phyloP scores from a whole-genome alignment of 2,888 invertebrate genomes.

The Creontiades dilutus region DNA sequence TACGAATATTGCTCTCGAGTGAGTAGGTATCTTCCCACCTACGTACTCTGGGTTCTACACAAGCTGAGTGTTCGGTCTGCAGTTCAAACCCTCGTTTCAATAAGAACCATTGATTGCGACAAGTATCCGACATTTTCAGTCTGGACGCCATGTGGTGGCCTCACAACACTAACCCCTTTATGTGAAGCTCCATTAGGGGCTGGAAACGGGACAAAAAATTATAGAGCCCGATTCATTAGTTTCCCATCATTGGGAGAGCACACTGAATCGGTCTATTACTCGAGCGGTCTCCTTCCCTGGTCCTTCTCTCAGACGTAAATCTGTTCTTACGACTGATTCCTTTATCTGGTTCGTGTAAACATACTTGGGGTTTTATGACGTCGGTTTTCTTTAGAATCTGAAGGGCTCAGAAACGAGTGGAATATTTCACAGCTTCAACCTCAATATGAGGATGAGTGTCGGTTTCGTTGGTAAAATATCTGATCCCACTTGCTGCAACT shows the following conservation, averaged over 20 bases:
- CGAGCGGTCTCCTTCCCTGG: neutral
- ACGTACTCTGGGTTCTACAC: too few relatives aligned
- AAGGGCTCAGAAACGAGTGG: neutral
- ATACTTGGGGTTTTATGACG: neutral
- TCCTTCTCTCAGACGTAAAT: constrained; percentile 12
- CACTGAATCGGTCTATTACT: constrained; percentile 24
- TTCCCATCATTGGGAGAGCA: constrained; percentile 24
- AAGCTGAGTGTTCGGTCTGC: too few relatives aligned
- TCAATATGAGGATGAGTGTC: neutral
- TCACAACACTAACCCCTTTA: constrained; percentile 17
- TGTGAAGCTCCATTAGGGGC: neutral
- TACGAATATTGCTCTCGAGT: too few relatives aligned
- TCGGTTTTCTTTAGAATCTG: neutral
- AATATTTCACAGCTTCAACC: neutral
- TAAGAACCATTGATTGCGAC: neutral
- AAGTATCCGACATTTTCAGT: constrained; percentile 21
- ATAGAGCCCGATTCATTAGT: constrained; percentile 7
- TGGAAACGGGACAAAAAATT: neutral
- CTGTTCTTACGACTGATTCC: neutral
- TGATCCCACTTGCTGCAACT: too few relatives aligned
- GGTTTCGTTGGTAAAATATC: too few relatives aligned
- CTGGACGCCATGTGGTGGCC: neutral
- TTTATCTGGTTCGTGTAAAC: neutral
- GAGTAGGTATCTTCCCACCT: too few relatives aligned
- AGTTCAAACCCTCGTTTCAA: neutral